These are phyloP conservation scores for Zonotrichia albicollis DNA, from an alignment of 2,797 vertebrate genomes.

Conservation along the genomic window DNA sequence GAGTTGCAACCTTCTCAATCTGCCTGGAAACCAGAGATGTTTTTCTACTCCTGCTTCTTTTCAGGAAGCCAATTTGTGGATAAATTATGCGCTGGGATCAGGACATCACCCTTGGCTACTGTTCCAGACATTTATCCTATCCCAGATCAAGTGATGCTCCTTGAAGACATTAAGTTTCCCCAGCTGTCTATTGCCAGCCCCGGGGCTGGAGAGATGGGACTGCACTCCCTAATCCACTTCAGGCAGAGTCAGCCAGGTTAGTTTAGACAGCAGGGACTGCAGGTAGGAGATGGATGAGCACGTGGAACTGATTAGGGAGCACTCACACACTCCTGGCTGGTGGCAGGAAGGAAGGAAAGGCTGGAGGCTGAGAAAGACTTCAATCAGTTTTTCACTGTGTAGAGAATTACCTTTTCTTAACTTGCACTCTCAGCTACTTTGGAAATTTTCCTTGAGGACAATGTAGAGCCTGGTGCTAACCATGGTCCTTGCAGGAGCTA, in stretches of 20 bases:
- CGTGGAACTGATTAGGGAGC: background rate
- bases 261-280: background rate
- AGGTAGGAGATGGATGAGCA: constrained; percentile 26
- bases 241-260: background rate
- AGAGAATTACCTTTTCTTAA: background rate
- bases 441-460: background rate
- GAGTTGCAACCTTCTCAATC: background rate
- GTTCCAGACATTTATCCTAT: constrained; percentile 47
- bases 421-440: background rate
- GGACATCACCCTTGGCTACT: constrained; percentile 44
- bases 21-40: background rate
- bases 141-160: constrained; percentile 28
- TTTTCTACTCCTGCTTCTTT: background rate
- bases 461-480: background rate
- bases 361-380: background rate
- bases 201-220: background rate
- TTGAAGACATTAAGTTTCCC: constrained; percentile 36
- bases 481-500: background rate
- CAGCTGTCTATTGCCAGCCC: background rate
- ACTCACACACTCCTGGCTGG: background rate
- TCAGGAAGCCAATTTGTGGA: constrained; percentile 13
- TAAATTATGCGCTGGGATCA: background rate
- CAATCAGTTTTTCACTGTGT: background rate
- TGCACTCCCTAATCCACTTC: background rate
- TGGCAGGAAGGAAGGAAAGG: background rate